Evolutionary conservation across 1,140 invertebrate genomes (phyloP).

Genomic region (Marisa cornuarietis): DNA sequence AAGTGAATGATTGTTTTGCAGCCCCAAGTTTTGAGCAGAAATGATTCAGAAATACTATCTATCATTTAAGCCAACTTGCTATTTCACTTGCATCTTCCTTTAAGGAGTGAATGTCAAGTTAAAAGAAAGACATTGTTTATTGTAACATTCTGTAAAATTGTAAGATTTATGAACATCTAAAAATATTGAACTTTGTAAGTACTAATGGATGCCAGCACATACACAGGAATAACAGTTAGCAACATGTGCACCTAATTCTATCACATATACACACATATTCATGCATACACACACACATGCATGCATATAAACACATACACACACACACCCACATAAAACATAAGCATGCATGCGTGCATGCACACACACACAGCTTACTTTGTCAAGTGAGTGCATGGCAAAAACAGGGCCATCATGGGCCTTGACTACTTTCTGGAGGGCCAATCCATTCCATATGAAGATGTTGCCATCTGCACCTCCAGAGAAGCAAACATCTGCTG

Average conservation of each 20-base stretch:
- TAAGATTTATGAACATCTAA: no score
- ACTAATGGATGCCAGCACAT: background rate
- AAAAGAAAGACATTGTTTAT: no score
- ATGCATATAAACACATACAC: background rate
- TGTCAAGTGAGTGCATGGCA: slow-evolving; percentile 65
- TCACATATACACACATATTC: background rate
- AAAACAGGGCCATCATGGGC: slow-evolving; percentile 67
- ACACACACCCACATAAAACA: background rate
- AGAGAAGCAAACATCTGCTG: slow-evolving; percentile 61
- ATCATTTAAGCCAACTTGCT: no score
- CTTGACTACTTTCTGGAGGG: slow-evolving; percentile 58
- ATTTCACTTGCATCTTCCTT: no score
- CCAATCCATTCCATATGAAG: slow-evolving; percentile 62
- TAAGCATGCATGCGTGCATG: background rate
- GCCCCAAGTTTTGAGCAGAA: no score
- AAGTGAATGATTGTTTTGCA: no score
- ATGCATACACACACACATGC: background rate
- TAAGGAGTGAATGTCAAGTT: no score
- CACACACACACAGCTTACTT: slow-evolving; percentile 34
- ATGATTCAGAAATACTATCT: no score
- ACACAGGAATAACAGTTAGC: background rate
- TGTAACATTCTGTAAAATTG: no score
- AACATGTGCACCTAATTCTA: background rate
- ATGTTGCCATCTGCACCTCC: slow-evolving; percentile 64
- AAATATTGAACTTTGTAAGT: no score